These are phyloP conservation scores for Andrena hattorfiana DNA, from an alignment of 2,888 invertebrate species.

Conservation along the genomic window DNA sequence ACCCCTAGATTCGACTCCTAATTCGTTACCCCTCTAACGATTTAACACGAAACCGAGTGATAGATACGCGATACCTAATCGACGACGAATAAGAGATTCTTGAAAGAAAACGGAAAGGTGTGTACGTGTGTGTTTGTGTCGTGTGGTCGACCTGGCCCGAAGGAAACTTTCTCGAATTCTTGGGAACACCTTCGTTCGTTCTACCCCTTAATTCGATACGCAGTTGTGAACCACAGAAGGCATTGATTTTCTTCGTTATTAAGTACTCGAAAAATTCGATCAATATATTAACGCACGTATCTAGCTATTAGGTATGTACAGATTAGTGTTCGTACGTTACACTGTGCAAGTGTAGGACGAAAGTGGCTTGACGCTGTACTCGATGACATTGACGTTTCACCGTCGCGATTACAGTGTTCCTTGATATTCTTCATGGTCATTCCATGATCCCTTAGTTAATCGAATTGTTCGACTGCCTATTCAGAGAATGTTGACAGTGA, in stretches of 20 bases:
- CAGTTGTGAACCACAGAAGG: constrained; percentile 72
- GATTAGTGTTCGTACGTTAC: constrained; percentile 18
- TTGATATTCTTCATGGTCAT: not conserved
- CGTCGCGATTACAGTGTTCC: constrained; percentile 16
- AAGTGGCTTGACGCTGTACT: not conserved
- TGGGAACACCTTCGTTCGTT: constrained; percentile 5
- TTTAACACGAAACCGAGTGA: constrained; percentile 30
- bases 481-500: not conserved
- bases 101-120: not conserved
- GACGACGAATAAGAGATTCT: constrained; percentile 34
- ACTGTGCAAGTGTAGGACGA: not conserved
- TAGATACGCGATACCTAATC: constrained; percentile 38
- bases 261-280: constrained; percentile 66
- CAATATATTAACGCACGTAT: constrained; percentile 50
- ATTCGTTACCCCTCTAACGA: constrained; percentile 24
- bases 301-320: constrained; percentile 41
- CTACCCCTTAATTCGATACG: constrained; percentile 33
- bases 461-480: not conserved
- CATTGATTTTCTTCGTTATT: constrained; percentile 66
- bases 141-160: not conserved
- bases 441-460: not conserved
- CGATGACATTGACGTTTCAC: constrained; percentile 3
- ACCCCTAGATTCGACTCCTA: not conserved
- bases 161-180: constrained; percentile 13
- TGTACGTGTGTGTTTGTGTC: not conserved